Base-by-base conservation (phyloP, 2,888 invertebrate genomes). In the Theretra japonica region DNA sequence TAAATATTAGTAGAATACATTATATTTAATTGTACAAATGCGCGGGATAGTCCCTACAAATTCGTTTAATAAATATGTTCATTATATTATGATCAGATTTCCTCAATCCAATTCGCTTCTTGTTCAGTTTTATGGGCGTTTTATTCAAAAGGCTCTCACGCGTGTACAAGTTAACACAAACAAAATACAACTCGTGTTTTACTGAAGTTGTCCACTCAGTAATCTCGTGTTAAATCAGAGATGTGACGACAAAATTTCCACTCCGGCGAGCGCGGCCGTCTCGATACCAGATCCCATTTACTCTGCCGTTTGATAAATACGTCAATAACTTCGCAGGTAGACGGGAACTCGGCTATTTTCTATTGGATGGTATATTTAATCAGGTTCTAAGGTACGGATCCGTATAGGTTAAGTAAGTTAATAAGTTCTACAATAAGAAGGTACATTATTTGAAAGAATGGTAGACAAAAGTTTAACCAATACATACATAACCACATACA, bases 281-380 rank as follows among this genome's bases (percentile, higher is more conserved):
- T 62, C 41, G 21, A 41, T 19, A 60, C 23, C 23, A 48, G 65
- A 65, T 65, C 48, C 65, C 21, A 65, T 65, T 65, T 65, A 65
- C 41, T 65, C 48, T 23, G 48, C 11, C 41, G 21, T 65, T 65
- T 65, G 65, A 65, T 48, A 48, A 65, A 65, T 65, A 65, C 23
- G 17, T 48, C 65, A 48, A 65, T 65, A 65, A 21, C 65, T 65
- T 48, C 3, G 57, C 41, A 65, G 48, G 48, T 65, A 48, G 23
- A 62, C 48, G 21, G 41, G 41, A 41, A 65, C 48, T 65, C 4
- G 23, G 15, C 11, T 60, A 33, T 60, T 65, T 21, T 48, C 11
- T 48, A 41, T 65, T 23, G 62, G 41, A 23, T 41, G 19, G 17
- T 19, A 17, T 60, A 19, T 58, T 58, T 58, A 25, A 23, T 25